A percentile compares a stretch with the other conserved stretches of the same genome.
These are phyloP conservation scores for Varanus salvator DNA, from an alignment of 2,113 vertebrate species.

Conservation along the genomic window DNA sequence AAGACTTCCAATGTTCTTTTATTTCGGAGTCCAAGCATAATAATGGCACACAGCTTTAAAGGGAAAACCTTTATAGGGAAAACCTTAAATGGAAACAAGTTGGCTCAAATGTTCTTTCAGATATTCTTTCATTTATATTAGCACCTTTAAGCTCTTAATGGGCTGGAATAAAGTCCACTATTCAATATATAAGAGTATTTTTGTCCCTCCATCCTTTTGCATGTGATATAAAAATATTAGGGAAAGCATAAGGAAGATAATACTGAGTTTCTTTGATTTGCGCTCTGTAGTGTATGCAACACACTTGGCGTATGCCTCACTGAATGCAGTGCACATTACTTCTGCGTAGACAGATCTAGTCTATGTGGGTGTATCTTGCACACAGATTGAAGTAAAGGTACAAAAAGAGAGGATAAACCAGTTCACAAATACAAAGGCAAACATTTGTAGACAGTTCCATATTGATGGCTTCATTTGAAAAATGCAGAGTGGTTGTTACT, in stretches of 20 bases:
- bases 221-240: not conserved
- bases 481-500: not conserved
- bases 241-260: not conserved
- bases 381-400: no score
- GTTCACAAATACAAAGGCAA: not conserved
- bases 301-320: not conserved
- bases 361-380: no score
- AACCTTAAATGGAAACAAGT: slow-evolving; percentile 72
- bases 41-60: slow-evolving; percentile 72
- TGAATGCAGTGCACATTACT: not conserved
- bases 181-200: slow-evolving; percentile 54
- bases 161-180: slow-evolving; percentile 63
- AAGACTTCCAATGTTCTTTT: slow-evolving; percentile 72
- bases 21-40: slow-evolving; percentile 79
- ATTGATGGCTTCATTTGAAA: not conserved
- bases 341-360: no score
- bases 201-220: not conserved
- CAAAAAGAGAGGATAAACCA: not conserved
- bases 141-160: slow-evolving; percentile 51
- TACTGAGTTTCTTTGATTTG: not conserved
- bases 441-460: not conserved
- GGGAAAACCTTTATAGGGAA: slow-evolving; percentile 61
- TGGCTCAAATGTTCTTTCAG: slow-evolving; percentile 62
- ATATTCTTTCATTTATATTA: slow-evolving; percentile 45
- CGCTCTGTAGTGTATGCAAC: not conserved